Conservation (phyloP, 2,797 vertebrate species). For the Ispidina picta region DNA sequence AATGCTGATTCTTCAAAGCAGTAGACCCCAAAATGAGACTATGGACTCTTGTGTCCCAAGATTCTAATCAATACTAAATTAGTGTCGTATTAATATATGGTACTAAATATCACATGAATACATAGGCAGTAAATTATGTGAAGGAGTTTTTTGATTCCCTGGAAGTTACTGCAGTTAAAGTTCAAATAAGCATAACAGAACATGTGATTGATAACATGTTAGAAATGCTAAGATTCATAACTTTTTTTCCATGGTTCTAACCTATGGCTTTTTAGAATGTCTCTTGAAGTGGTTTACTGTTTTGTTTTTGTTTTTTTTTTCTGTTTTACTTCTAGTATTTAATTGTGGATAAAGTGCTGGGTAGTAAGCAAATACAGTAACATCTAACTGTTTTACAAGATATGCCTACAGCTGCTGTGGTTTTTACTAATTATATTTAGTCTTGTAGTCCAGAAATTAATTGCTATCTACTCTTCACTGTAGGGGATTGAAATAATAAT, state of each 20-base stretch:
- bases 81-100: neutral
- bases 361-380: slow-evolving; percentile 6
- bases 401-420: neutral
- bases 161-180: neutral
- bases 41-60: neutral
- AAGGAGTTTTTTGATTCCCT: neutral
- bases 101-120: neutral
- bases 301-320: neutral
- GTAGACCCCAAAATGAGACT: neutral
- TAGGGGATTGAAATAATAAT: slow-evolving; percentile 29
- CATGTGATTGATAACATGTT: neutral
- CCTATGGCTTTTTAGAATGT: neutral
- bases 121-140: neutral
- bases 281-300: neutral
- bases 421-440: slow-evolving; percentile 42
- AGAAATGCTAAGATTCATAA: neutral
- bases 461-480: slow-evolving; percentile 16
- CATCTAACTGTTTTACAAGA: slow-evolving; percentile 15
- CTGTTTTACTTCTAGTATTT: slow-evolving; percentile 10
- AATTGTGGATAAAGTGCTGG: neutral
- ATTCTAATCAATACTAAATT: neutral
- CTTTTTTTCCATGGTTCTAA: neutral
- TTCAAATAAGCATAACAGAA: neutral
- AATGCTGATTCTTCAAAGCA: neutral
- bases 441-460: slow-evolving; percentile 19